Evolutionary conservation across 2,113 vertebrate genomes (phyloP).

Genomic region (Pelobates fuscus): DNA sequence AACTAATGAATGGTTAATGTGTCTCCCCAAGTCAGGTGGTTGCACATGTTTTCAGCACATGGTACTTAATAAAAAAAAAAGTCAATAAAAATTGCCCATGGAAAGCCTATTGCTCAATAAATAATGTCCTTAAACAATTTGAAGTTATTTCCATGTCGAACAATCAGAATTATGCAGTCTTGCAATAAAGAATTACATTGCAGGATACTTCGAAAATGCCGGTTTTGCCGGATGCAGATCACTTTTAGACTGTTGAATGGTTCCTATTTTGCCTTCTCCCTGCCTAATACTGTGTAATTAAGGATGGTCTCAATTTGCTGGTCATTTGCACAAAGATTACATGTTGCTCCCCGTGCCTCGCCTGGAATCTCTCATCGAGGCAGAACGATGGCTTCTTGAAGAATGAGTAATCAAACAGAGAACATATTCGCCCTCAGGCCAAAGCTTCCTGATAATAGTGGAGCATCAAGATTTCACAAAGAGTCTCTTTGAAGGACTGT

Average conservation of each 20-base stretch:
- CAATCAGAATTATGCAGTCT: no score
- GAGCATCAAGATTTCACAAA: slow-evolving; percentile 39
- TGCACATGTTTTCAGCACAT: no score
- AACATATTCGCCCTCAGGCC: slow-evolving; percentile 41
- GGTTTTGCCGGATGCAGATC: slow-evolving; percentile 25
- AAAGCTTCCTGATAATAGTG: slow-evolving; percentile 44
- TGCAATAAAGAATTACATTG: no score
- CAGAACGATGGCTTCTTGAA: slow-evolving; percentile 40
- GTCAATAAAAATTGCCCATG: no score
- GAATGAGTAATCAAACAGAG: slow-evolving; percentile 41
- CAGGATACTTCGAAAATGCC: neutral
- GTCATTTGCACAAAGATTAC: slow-evolving; percentile 51
- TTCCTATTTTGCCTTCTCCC: neutral
- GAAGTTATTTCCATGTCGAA: no score
- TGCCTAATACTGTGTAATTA: slow-evolving; percentile 33
- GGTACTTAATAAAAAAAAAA: no score
- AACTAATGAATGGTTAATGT: no score
- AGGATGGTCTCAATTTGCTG: slow-evolving; percentile 40
- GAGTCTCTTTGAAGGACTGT: slow-evolving; percentile 22
- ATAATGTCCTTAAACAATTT: no score
- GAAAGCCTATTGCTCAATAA: no score
- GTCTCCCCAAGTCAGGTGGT: no score
- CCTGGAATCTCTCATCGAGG: slow-evolving; percentile 30
- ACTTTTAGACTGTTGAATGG: slow-evolving; percentile 28
- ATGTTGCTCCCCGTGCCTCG: slow-evolving; percentile 27